These are phyloP conservation scores for Azemiops feae DNA, from an alignment of 2,113 vertebrate species.

Conservation along the genomic window DNA sequence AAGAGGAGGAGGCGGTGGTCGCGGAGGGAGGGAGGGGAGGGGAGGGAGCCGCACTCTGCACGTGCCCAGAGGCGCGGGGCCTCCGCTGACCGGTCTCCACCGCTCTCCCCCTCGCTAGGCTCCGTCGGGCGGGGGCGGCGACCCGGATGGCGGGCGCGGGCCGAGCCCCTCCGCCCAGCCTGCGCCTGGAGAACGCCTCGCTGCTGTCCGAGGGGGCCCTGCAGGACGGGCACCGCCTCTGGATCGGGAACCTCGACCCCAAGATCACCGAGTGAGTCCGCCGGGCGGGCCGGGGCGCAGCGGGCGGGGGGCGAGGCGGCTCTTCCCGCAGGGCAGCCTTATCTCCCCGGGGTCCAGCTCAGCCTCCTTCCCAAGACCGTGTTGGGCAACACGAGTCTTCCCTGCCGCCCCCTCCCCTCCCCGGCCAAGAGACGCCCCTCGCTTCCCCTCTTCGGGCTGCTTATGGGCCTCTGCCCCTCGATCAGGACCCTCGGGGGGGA, in stretches of 20 bases:
- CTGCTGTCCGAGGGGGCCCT: constrained; percentile 89
- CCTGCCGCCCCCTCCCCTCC: not conserved
- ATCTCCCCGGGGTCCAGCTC: no score
- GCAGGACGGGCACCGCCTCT: constrained; percentile 92
- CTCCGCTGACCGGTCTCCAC: not conserved
- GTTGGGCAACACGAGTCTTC: not conserved
- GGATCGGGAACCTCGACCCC: constrained; percentile 95
- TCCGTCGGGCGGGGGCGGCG: no score
- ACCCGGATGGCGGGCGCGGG: constrained; percentile 25
- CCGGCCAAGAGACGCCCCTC: no score
- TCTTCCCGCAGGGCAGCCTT: not conserved
- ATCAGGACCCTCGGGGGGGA: no score
- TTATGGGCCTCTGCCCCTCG: not conserved
- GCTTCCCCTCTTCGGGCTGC: no score
- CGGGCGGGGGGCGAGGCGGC: no score
- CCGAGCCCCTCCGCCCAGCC: constrained; percentile 62
- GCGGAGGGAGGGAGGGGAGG: not conserved
- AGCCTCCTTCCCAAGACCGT: not conserved
- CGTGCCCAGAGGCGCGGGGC: not conserved
- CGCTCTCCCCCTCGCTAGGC: not conserved
- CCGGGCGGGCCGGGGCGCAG: rapidly evolving
- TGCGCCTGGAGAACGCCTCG: constrained; percentile 89
- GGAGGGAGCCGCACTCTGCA: not conserved
- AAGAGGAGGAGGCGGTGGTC: not conserved
- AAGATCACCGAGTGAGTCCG: constrained; percentile 94